These are phyloP conservation scores for Scaptomyza graminum DNA, from an alignment of 1,140 invertebrate species.

Conservation along the genomic window DNA sequence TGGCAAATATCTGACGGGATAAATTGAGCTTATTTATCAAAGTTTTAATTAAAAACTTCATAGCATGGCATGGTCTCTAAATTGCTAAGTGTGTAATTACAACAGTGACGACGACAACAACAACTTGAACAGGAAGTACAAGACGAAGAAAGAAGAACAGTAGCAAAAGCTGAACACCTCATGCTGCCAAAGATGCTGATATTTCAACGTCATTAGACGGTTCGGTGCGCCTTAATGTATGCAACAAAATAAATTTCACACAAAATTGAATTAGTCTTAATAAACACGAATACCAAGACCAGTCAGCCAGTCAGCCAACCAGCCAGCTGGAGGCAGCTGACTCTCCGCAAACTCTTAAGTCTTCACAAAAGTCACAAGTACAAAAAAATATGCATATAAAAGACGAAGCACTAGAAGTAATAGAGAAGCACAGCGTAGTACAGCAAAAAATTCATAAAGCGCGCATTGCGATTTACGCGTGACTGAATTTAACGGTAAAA, in stretches of 20 bases:
- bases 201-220: slow-evolving; percentile 43
- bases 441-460: slow-evolving; percentile 67
- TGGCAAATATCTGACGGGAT: slow-evolving; percentile 68
- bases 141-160: neutral
- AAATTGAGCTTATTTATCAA: slow-evolving; percentile 82
- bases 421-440: slow-evolving; percentile 50
- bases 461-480: slow-evolving; percentile 67
- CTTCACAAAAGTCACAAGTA: slow-evolving; percentile 54
- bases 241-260: slow-evolving; percentile 73
- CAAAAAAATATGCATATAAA: slow-evolving; percentile 57
- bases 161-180: slow-evolving; percentile 16
- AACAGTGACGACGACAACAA: slow-evolving; percentile 48
- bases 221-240: slow-evolving; percentile 54
- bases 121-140: neutral
- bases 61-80: slow-evolving; percentile 53
- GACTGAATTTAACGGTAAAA: slow-evolving; percentile 55
- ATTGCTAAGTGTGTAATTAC: slow-evolving; percentile 78
- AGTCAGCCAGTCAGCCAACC: neutral
- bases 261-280: slow-evolving; percentile 80
- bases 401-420: slow-evolving; percentile 56
- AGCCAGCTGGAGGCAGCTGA: slow-evolving; percentile 32
- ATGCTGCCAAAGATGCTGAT: slow-evolving; percentile 15
- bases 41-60: slow-evolving; percentile 81
- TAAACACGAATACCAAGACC: slow-evolving; percentile 58
- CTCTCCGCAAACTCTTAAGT: neutral